Percentiles rank a stretch among this genome's conserved stretches.
Evolutionary conservation across 2,797 vertebrate genomes (phyloP).

Genomic region (Pygocentrus nattereri): DNA sequence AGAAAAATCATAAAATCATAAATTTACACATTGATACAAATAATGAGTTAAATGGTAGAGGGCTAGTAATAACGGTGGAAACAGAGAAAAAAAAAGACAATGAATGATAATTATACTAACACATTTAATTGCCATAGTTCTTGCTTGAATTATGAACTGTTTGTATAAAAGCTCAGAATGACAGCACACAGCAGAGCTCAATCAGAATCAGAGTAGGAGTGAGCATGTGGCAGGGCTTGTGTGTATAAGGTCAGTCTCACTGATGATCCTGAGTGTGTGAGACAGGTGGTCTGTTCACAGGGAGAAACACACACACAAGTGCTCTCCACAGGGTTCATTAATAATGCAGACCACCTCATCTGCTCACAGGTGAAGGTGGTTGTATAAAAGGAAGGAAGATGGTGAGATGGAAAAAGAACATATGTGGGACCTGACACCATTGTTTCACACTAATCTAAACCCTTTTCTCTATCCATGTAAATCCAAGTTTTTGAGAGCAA

Average conservation of each 20-base stretch:
- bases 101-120: too few species aligned
- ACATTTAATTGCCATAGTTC: too few species aligned
- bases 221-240: neutral
- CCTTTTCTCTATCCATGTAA: too few species aligned
- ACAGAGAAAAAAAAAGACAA: neutral
- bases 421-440: neutral
- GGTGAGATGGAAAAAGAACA: neutral
- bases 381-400: neutral
- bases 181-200: neutral
- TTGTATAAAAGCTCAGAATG: too few species aligned
- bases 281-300: constrained; percentile 43
- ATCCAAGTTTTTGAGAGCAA: too few species aligned
- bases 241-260: constrained; percentile 24
- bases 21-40: too few species aligned
- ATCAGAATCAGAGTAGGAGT: neutral
- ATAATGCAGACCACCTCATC: constrained; percentile 56
- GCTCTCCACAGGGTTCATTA: constrained; percentile 33
- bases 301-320: neutral
- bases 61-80: too few species aligned
- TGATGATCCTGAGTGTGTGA: constrained; percentile 22
- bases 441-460: neutral
- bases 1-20: too few species aligned
- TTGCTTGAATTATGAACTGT: too few species aligned
- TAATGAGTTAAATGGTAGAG: too few species aligned
- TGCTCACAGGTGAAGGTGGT: constrained; percentile 22